phyloP scores from a whole-genome alignment of 2,888 invertebrate species.

The Cyclophora albipunctata region DNA sequence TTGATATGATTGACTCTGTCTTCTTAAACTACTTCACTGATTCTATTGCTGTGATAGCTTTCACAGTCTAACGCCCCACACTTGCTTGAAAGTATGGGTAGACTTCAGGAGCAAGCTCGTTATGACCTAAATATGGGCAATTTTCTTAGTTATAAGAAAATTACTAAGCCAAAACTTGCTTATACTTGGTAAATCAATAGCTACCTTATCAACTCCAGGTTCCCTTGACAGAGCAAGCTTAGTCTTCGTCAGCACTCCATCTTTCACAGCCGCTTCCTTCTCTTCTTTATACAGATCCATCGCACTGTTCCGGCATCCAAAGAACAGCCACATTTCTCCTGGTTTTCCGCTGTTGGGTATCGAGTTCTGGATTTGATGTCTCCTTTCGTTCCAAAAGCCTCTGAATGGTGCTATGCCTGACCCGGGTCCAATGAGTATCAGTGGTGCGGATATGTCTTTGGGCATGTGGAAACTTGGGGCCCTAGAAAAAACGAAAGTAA shows the following conservation, averaged over 20 bases:
- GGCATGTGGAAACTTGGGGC: conserved; percentile 92
- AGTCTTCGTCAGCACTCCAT: conserved; percentile 81
- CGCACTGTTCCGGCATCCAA: conserved; percentile 86
- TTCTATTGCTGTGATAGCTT: too few relatives aligned
- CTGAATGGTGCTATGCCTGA: conserved; percentile 96
- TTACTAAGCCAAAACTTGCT: background rate
- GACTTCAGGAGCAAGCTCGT: too few relatives aligned
- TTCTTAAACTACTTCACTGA: too few relatives aligned
- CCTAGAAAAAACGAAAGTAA: conserved; percentile 60
- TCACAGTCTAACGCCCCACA: too few relatives aligned
- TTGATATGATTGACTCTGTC: too few relatives aligned
- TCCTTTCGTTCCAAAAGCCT: conserved; percentile 93
- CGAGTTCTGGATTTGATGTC: conserved; percentile 36
- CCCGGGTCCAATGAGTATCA: conserved; percentile 92
- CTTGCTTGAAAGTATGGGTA: too few relatives aligned
- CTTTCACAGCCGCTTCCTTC: conserved; percentile 80
- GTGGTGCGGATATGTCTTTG: conserved; percentile 80
- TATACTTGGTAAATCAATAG: too few relatives aligned
- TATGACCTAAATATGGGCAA: too few relatives aligned
- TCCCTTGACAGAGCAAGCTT: conserved; percentile 90
- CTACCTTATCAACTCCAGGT: conserved; percentile 82
- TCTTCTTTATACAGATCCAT: conserved; percentile 90
- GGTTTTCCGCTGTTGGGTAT: conserved; percentile 25
- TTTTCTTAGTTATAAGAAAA: too few relatives aligned
- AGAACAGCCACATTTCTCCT: conserved; percentile 84